These are phyloP conservation scores for Struthio camelus DNA, from an alignment of 2,113 vertebrate genomes.

Conservation along the genomic window DNA sequence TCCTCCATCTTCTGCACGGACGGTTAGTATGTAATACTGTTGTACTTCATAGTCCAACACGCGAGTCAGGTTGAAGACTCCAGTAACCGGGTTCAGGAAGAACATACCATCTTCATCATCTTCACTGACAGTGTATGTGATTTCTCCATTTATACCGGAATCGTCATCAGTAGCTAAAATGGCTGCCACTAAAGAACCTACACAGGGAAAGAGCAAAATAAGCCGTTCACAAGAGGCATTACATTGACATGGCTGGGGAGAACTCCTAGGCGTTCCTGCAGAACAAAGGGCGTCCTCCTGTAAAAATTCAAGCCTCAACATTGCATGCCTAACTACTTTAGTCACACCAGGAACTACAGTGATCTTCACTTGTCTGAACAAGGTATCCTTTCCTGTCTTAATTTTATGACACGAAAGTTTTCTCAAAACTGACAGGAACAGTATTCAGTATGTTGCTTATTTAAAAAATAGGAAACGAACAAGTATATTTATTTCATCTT, in stretches of 20 bases:
- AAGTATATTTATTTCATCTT: neutral
- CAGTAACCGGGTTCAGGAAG: slow-evolving; percentile 91
- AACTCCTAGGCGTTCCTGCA: neutral
- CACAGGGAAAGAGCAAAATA: neutral
- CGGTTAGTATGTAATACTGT: slow-evolving; percentile 89
- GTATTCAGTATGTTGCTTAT: neutral
- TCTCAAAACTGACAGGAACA: neutral
- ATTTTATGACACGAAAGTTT: neutral
- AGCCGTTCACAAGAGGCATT: neutral
- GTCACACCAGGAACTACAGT: neutral
- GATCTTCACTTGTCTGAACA: neutral
- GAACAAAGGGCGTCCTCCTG: accelerated
- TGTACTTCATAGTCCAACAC: slow-evolving; percentile 88
- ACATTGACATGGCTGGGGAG: neutral
- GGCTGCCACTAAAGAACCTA: slow-evolving; percentile 95
- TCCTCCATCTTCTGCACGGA: slow-evolving; percentile 87
- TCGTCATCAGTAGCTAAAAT: slow-evolving; percentile 93
- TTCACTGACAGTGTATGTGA: slow-evolving; percentile 92
- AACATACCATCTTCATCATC: slow-evolving; percentile 91
- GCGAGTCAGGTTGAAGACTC: slow-evolving; percentile 93
- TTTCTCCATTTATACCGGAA: slow-evolving; percentile 90
- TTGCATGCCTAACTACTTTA: neutral
- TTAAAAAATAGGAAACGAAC: neutral
- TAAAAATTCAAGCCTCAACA: neutral
- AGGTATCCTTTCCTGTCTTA: neutral